Evolutionary conservation across 2,797 vertebrate genomes (phyloP), one percentile per base, ranked within the genome.

Genomic region (Sebastolobus alascanus): DNA sequence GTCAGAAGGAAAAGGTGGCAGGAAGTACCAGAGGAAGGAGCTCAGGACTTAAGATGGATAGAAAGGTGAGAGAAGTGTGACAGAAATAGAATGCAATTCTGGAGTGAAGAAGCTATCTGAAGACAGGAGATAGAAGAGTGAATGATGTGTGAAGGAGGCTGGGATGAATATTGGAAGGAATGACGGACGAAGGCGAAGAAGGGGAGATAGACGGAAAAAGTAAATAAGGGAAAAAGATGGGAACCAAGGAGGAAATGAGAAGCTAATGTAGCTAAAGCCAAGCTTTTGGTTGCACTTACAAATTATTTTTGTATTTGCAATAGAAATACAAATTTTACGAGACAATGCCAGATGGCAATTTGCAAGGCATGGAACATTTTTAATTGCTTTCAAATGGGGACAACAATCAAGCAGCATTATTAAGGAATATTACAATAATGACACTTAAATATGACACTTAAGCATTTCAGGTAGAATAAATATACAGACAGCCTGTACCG

Each of bases 51-150:
- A 52, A 75, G 67, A 33, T 70, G 59, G 77, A 80, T 79, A 40
- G 64, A 76, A 80, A 82, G 73, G 67, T 70, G 72, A 78, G 46
- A 81, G 31, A 63, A 25, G 16, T 77, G 73, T 64, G 77, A 80
- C 72, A 63, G 61, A 86, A 83, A 70, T 71, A 77, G 67, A 73
- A 67, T 64, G 27, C 35, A 31, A 54, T 60, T 75, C 37, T 14
- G 13, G 9, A 46, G 25, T 71, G 38, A 76, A 37, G 16, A n/a
- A 73, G 68, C 25, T 56, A 68, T 73, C 66, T 77, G 38, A 80
- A 66, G 43, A 46, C 40, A 73, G 20, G 40, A 82, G 67, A 68
- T 61, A 65, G 69, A 86, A 50, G 25, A 68, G 66, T 54, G 67
- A 77, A 59, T 58, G 50, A 68, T 37, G 6, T 68, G 25, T 54